Base-by-base conservation (phyloP, 2,888 invertebrate genomes). In the Antitype chi region DNA sequence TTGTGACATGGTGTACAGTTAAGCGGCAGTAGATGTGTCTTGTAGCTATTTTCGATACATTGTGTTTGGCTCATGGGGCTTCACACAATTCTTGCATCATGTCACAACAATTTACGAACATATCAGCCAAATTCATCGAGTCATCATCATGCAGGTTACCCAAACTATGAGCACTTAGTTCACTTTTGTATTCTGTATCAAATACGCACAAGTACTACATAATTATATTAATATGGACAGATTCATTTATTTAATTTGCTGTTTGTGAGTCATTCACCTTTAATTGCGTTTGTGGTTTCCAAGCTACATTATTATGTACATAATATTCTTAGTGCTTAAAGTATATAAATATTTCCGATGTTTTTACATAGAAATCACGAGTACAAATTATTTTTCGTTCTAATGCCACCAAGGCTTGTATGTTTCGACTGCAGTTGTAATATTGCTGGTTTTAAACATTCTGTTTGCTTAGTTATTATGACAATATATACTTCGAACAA, bases 1-100 rank as follows among this genome's bases (percentile, higher is more conserved):
- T 96, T 95, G 95, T 95, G 96, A 96, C 96, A 95, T 95, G 96
- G 92, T 96, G 95, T 95, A 93, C 90, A 91, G 90, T 91, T 91
- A 92, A 90, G 90, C 85, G 90, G 90, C 89, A 85, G 91, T 93
- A 92, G 91, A 91, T 88, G 90, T 91, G 82, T 90, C 90, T 87
- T 89, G 89, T 90, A 90, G 91, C 91, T 94, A 94, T 95, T 94
- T 95, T 94, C 92, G 90, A 90, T 93, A 94, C 89, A 79, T 91
- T 91, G 90, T 92, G 92, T 93, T 92, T 90, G 90, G 90, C 90
- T 91, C 90, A 79, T 84, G 78, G 92, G 94, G 93, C 94, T 95
- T 96, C 94, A 95, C 94, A 95, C 94, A 94, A 88, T 94, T 93
- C 88, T 94, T 93, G 94, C 95, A 93, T 95, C 95, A 93, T 94